Evolutionary conservation across 2,797 vertebrate genomes (phyloP).

Genomic region (Adrianichthys oophorus): DNA sequence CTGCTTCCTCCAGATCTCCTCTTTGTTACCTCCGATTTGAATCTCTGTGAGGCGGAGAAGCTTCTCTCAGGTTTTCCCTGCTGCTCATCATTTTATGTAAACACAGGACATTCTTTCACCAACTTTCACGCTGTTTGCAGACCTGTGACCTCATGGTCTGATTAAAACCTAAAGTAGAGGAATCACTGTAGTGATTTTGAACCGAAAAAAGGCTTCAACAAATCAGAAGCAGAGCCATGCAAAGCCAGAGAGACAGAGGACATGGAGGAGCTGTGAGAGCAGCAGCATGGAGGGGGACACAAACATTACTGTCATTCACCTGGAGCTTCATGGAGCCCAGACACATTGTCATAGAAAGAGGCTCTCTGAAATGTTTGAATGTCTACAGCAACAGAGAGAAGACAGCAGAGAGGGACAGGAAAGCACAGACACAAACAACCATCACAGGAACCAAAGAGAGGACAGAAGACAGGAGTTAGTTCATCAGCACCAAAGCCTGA

Average conservation of each 20-base stretch:
- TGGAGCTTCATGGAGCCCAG: conserved; percentile 94
- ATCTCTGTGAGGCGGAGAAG: too few species aligned
- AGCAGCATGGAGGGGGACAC: conserved; percentile 24
- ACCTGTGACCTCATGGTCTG: too few species aligned
- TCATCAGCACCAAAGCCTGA: conserved; percentile 4
- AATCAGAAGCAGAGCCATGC: conserved; percentile 55
- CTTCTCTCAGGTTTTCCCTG: too few species aligned
- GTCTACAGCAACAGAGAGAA: conserved; percentile 81
- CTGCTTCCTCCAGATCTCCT: too few species aligned
- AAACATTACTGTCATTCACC: conserved; percentile 83
- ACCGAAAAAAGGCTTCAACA: conserved; percentile 1
- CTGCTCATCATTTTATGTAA: too few species aligned
- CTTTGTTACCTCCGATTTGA: too few species aligned
- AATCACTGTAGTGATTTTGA: too few species aligned
- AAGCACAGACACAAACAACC: conserved; percentile 14
- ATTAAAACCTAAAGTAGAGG: too few species aligned
- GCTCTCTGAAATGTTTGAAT: conserved; percentile 99
- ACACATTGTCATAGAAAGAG: conserved; percentile 97
- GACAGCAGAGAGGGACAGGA: conserved; percentile 47
- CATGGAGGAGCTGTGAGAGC: conserved; percentile 20
- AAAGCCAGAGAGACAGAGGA: conserved; percentile 43
- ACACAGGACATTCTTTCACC: too few species aligned
- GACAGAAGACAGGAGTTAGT: conserved; percentile 28
- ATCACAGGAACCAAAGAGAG: conserved; percentile 20
- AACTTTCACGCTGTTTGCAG: too few species aligned